Base-by-base conservation (phyloP, 2,888 invertebrate genomes). In the Gordius sp. region DNA sequence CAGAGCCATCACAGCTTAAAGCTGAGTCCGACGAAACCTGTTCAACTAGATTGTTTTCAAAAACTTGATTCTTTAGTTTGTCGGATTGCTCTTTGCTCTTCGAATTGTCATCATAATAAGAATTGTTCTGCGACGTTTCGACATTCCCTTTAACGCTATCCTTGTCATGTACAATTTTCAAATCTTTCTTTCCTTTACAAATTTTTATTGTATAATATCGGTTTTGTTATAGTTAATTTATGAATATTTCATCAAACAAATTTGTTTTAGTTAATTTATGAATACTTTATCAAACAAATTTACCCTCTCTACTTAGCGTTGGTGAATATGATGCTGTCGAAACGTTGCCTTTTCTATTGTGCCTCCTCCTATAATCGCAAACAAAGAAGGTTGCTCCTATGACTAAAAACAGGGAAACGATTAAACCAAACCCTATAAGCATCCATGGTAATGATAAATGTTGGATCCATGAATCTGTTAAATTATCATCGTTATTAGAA, bases 1-100 rank as follows among this genome's bases (percentile, higher is more conserved):
- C 55, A 16, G 55, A 54, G 27, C 55, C 55, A 54, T 27, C 28
- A 54, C 55, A 54, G 28, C 55, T 54, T 8, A 54, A 23, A 13
- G 55, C 55, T 54, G 55, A 54, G 23, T 54, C 55, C 8, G 55
- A 54, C 2, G 55, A 54, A 16, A 54, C 13, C 4, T 54, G 24
- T 54, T 54, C 55, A 23, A 27, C 27, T 8, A 28, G 16, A 20
- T 54, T 54, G 13, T 54, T 8, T 23, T 54, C 55, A 13, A 33
- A 33, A 13, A 33, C 8, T 33, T 13, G 8, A 33, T n/a, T 33
- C 39, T 33, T 33, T n/a, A n/a, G n/a, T 33, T 33, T 33, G 39
- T 13, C n/a, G 8, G 8, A 13, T 33, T 33, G 39, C 8, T 33
- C 39, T 33, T 33, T 33, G 39, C n/a, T n/a, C 39, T 33, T n/a